Evolutionary conservation across 2,113 vertebrate species (phyloP), one percentile per base, ranked within the genome.

Genomic region (Pseudopipra pipra): DNA sequence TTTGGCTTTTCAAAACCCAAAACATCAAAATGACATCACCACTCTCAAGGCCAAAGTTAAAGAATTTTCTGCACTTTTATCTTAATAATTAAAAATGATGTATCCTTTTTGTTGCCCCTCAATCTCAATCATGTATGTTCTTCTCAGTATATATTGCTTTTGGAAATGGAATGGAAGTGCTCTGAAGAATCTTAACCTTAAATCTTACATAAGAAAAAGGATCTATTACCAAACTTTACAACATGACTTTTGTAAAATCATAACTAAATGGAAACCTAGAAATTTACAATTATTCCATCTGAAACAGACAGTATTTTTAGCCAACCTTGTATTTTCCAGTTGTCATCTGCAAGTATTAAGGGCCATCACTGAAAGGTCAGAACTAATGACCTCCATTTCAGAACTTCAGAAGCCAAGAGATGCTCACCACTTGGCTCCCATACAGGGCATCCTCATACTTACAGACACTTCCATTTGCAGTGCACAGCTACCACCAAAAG

Each of bases 401-500:
- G 54, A 72, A 9, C 8, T 28, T 23, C 31, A 77, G 37, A 41
- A 83, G 67, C 20, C 43, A 46, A 15, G 52, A 70, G 43, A 71
- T 19, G 44, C 37, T 84, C 61, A 27, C 55, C 0, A 0, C 33
- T 23, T 4, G 3, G 52, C 54, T 49, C 24, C 24, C 28, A 44
- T 33, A 11, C 22, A 18, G n/a, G 1, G 8, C 35, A 67, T n/a
- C 30, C 66, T 65, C 1, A 0, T 30, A 25, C 22, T 56, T 52
- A 71, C 6, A 85, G 62, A 47, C 37, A 8, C 8, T 20, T 17
- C 18, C n/a, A 43, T 39, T 23, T 49, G 22, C 86, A 37, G 19
- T 5, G 19, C 35, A 49, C 76, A 83, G 59, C 28, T 46, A 82
- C 61, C 52, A 41, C 15, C 30, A 85, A 52, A 82, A 73, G n/a